Base-by-base conservation (phyloP, 2,888 invertebrate species). In the Morinoia aosen region DNA sequence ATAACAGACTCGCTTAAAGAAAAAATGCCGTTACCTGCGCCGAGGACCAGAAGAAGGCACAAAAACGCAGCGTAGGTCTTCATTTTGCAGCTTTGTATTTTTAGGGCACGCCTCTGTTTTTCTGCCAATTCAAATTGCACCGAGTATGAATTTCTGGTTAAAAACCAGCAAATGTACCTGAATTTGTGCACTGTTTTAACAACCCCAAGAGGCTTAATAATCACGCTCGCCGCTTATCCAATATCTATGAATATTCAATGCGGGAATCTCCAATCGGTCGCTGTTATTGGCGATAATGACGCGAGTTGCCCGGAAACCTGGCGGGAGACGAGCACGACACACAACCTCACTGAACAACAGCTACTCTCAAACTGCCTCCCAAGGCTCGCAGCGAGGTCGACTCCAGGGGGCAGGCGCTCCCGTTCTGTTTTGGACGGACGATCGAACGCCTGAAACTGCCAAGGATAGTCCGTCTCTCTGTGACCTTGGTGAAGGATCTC, bases 11-110 rank as follows among this genome's bases (percentile, higher is more conserved):
- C 25, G 76, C 7, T 33, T 76, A 40, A 33, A 16, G 8, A 90
- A 90, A 33, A 90, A 39, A 2, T 16, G 33, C 19, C 7, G 58
- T 25, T 93, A 93, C 93, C 93, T 93, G 93, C 93, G 2, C 93
- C 93, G 33, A 93, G 56, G 93, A 93, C 93, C 57, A 93, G 93
- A 14, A 93, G 58, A 33, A 93, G 58, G 40, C 57, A 8, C 57
- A 93, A 33, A 39, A 93, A 57, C 25, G 93, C 93, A 56, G 57
- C 93, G 93, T 93, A 93, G 57, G 11, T 93, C 58, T 93, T 93
- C 93, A 93, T 93, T 25, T 57, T 93, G 90, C 39, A 10, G 33
- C 33, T 56, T 5, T 57, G 12, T 25, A 33, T 25, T 93, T 57
- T 33, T 57, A 2, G 33, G 33, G 11, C 3, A 93, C 12, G 12